Evolutionary conservation across 2,113 vertebrate species (phyloP).

Genomic region (Oncorhynchus nerka): DNA sequence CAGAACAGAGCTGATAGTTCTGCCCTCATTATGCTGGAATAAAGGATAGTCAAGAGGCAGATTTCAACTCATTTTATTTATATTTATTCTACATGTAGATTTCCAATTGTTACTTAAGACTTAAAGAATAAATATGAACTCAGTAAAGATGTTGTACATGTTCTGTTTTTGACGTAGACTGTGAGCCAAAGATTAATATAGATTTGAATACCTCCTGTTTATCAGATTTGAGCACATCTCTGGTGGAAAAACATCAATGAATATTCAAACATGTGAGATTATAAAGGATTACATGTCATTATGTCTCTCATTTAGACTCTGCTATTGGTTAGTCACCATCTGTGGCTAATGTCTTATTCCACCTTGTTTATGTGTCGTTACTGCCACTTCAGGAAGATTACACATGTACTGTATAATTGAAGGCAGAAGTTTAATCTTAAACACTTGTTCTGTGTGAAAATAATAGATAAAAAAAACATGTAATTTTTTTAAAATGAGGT

Average conservation of each 20-base stretch:
- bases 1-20: slow-evolving; percentile 34
- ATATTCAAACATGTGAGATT: slow-evolving; percentile 47
- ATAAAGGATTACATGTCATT: slow-evolving; percentile 33
- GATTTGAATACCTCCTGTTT: not conserved
- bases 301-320: slow-evolving; percentile 22
- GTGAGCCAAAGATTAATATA: slow-evolving; percentile 12
- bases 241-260: slow-evolving; percentile 30
- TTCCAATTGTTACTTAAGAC: not conserved
- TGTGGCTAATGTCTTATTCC: slow-evolving; percentile 52
- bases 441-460: not conserved
- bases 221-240: not conserved
- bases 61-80: not conserved
- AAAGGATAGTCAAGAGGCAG: slow-evolving; percentile 25
- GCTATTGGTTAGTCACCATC: slow-evolving; percentile 42
- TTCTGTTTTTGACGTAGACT: slow-evolving; percentile 21
- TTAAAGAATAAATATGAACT: not conserved
- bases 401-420: not conserved
- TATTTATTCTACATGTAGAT: slow-evolving; percentile 18
- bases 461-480: not conserved
- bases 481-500: not conserved
- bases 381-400: slow-evolving; percentile 33
- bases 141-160: not conserved
- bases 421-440: not conserved
- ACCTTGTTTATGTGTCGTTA: slow-evolving; percentile 38
- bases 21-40: slow-evolving; percentile 51